Evolutionary conservation across 1,140 invertebrate genomes (phyloP).

Genomic region (Nixonia krombeini): DNA sequence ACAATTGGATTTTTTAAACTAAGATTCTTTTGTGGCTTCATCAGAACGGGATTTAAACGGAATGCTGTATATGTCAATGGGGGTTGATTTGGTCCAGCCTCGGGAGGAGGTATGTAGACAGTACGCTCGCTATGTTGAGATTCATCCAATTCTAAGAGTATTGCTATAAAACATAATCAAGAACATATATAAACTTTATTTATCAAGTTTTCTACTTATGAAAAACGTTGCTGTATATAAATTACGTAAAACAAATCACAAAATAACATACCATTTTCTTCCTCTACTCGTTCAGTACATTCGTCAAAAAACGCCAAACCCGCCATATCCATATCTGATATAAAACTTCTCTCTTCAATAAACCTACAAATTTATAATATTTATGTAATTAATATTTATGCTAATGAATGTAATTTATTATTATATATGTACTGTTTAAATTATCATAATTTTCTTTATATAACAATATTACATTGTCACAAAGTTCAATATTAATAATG

Average conservation of each 20-base stretch:
- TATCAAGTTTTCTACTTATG: too few species aligned
- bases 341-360: conserved; percentile 98
- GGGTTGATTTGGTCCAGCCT: conserved; percentile 74
- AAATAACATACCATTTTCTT: conserved; percentile 73
- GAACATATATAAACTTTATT: too few species aligned
- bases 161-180: conserved; percentile 46
- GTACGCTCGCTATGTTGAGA: conserved; percentile 88
- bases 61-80: conserved; percentile 67
- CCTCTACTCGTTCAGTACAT: conserved; percentile 86
- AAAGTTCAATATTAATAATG: too few species aligned
- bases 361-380: conserved; percentile 75
- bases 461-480: too few species aligned
- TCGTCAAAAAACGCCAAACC: conserved; percentile 98
- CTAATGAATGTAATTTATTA: neutral
- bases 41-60: conserved; percentile 74
- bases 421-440: neutral
- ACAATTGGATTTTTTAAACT: conserved; percentile 62
- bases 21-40: conserved; percentile 70
- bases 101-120: conserved; percentile 96
- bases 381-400: neutral
- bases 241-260: neutral
- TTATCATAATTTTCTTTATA: too few species aligned
- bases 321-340: conserved; percentile 92
- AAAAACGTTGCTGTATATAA: neutral
- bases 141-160: conserved; percentile 83